Conservation (phyloP, 2,797 vertebrate genomes). For the Cossypha dichroa region DNA sequence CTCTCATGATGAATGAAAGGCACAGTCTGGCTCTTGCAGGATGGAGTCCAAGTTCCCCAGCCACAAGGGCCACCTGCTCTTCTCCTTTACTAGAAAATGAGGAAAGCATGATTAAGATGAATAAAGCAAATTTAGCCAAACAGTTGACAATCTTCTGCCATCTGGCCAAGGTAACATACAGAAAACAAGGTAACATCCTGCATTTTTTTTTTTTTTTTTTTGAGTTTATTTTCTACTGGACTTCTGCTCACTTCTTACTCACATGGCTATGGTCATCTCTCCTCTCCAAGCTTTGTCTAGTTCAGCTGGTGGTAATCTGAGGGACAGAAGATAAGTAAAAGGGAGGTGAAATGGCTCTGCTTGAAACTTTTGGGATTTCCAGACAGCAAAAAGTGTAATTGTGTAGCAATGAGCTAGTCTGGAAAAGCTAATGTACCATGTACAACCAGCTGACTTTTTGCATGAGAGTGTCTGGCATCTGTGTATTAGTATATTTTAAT, state of each 20-base stretch:
- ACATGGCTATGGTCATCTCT: fast-evolving
- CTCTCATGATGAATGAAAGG: conserved; percentile 16
- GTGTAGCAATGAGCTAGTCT: background rate
- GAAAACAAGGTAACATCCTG: background rate
- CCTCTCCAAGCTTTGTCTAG: background rate
- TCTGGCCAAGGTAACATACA: background rate
- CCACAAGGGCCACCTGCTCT: conserved; percentile 26
- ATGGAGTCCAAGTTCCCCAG: conserved; percentile 29
- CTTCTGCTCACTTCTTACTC: background rate
- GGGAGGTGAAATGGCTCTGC: background rate
- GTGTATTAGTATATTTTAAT: background rate
- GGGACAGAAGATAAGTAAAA: background rate
- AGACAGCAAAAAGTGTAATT: background rate
- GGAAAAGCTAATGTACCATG: background rate
- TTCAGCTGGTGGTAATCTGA: background rate
- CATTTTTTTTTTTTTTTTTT: background rate
- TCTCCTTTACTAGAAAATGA: background rate
- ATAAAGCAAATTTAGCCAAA: background rate
- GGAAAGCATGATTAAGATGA: background rate
- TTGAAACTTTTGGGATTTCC: background rate
- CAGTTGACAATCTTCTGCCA: background rate
- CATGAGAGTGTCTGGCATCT: background rate
- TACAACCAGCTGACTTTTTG: background rate
- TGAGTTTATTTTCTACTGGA: background rate
- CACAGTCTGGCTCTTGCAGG: background rate